Evolutionary conservation across 1,140 invertebrate genomes (phyloP).

Genomic region (Drosophila chauvacae): DNA sequence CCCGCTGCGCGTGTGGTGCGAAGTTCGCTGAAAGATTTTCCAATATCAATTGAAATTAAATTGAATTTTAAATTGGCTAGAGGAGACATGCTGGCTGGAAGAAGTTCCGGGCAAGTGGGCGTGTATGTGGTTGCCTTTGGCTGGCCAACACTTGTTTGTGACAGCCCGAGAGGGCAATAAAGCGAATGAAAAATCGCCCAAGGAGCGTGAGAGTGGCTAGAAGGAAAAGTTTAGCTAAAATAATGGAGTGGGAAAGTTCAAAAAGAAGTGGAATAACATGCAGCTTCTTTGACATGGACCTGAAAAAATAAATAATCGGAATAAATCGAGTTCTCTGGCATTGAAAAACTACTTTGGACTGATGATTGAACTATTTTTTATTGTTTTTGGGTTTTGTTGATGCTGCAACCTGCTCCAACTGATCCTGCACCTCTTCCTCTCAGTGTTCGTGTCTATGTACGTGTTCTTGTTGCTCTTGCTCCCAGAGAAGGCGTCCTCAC

Average conservation of each 20-base stretch:
- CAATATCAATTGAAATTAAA: constrained; percentile 78
- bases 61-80: constrained; percentile 79
- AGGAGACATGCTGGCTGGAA: constrained; percentile 17
- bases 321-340: neutral
- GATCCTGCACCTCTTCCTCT: constrained; percentile 21
- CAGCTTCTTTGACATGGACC: neutral
- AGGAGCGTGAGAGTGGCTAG: constrained; percentile 8
- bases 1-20: constrained; percentile 55
- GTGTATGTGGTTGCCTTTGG: constrained; percentile 26
- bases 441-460: constrained; percentile 32
- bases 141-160: constrained; percentile 55
- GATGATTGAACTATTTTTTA: neutral
- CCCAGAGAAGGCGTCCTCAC: constrained; percentile 55
- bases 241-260: neutral
- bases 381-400: neutral
- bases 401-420: constrained; percentile 15
- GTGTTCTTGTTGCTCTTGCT: constrained; percentile 33
- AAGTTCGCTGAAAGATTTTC: constrained; percentile 52
- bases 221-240: neutral
- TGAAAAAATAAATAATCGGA: neutral
- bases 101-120: constrained; percentile 7
- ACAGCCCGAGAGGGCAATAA: constrained; percentile 51
- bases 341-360: neutral
- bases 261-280: neutral
- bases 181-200: constrained; percentile 32